Evolutionary conservation across 2,113 vertebrate genomes (phyloP).

Genomic region (Ochotona curzoniae): DNA sequence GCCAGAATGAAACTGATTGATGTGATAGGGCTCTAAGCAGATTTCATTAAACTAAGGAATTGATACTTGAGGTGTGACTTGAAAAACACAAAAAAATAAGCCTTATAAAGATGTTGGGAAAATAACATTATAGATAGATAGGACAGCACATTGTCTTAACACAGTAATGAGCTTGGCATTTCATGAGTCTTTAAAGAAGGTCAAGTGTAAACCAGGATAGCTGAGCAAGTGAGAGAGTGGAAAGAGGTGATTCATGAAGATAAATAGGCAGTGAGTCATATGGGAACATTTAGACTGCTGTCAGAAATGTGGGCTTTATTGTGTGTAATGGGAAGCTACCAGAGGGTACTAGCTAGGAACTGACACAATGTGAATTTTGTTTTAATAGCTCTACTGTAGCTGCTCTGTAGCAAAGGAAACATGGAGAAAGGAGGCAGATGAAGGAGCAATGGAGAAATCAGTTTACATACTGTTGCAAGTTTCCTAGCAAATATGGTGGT

Average conservation of each 20-base stretch:
- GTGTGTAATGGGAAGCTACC: not conserved
- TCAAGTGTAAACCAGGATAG: not conserved
- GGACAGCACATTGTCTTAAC: not conserved
- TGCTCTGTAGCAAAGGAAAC: not conserved
- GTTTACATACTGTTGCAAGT: not conserved
- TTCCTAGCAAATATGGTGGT: not conserved
- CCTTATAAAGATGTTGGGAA: not conserved
- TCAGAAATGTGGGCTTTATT: not conserved
- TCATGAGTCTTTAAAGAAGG: constrained; percentile 18
- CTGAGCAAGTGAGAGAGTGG: not conserved
- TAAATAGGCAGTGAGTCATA: not conserved
- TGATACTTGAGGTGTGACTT: not conserved
- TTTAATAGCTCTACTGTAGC: not conserved
- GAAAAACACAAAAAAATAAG: not conserved
- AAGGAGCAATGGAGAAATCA: not conserved
- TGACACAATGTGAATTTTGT: not conserved
- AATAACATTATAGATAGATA: not conserved
- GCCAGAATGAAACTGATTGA: not conserved
- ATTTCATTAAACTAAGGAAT: not conserved
- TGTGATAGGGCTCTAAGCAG: not conserved
- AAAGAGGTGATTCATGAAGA: not conserved
- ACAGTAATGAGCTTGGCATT: constrained; percentile 13
- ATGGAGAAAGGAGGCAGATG: not conserved
- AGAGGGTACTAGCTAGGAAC: not conserved
- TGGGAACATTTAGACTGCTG: not conserved